A percentile compares a stretch with the other conserved stretches of the same genome.
Conservation (phyloP, 1,140 invertebrate genomes). For the Chelonus insularis region DNA sequence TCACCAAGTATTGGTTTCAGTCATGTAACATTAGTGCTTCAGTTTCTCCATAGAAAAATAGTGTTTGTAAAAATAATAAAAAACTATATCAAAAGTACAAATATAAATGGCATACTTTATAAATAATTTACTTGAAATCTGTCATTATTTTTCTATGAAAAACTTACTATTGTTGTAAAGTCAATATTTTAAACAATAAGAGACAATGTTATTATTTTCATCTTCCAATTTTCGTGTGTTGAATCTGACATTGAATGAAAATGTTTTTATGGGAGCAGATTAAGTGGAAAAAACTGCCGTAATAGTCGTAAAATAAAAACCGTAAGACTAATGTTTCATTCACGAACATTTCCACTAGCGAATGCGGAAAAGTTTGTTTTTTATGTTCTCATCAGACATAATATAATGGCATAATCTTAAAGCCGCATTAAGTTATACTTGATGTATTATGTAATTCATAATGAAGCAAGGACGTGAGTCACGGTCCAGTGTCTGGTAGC, state of each 20-base stretch:
- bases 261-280: neutral
- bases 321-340: slow-evolving; percentile 21
- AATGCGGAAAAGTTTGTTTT: slow-evolving; percentile 13
- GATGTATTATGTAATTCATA: slow-evolving; percentile 11
- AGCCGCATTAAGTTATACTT: slow-evolving; percentile 4
- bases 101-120: too few species aligned
- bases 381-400: slow-evolving; percentile 18
- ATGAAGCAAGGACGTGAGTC: slow-evolving; percentile 16
- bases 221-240: too few species aligned
- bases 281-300: neutral
- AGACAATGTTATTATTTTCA: too few species aligned
- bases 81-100: too few species aligned
- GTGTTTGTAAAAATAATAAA: too few species aligned
- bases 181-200: too few species aligned
- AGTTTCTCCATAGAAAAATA: neutral
- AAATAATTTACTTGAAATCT: too few species aligned
- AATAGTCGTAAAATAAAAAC: slow-evolving; percentile 1
- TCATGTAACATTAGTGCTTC: neutral
- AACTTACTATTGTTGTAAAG: too few species aligned
- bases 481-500: neutral
- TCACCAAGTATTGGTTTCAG: neutral
- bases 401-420: slow-evolving; percentile 24
- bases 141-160: too few species aligned
- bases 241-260: neutral
- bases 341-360: slow-evolving; percentile 9